Conservation (phyloP, 1,140 invertebrate species). For the Drosophila kohkoa region DNA sequence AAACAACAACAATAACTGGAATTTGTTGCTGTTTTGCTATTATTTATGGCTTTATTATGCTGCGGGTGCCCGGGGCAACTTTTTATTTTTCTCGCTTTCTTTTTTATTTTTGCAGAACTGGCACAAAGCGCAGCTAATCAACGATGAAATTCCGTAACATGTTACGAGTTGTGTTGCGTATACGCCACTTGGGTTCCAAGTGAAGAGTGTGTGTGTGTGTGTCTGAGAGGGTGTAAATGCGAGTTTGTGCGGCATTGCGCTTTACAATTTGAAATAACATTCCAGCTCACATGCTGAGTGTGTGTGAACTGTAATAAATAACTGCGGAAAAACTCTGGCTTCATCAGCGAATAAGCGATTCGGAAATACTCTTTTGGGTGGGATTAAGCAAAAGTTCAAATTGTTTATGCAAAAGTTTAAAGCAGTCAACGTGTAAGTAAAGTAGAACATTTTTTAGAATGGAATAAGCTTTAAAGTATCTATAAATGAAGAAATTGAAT, state of each 20-base stretch:
- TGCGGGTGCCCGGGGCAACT: background rate
- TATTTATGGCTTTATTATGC: conserved; percentile 30
- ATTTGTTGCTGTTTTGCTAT: conserved; percentile 24
- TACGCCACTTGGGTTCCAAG: conserved; percentile 41
- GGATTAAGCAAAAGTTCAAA: background rate
- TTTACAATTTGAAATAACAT: conserved; percentile 47
- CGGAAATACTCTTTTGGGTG: background rate
- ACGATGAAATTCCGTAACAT: conserved; percentile 66
- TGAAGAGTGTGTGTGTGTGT: background rate
- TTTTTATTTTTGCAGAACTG: conserved; percentile 31
- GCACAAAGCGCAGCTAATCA: conserved; percentile 68
- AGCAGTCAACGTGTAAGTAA: no score
- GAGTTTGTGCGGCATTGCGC: conserved; percentile 14
- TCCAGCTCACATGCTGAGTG: conserved; percentile 13
- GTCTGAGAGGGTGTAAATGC: background rate
- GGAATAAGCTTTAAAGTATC: no score
- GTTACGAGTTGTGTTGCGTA: conserved; percentile 55
- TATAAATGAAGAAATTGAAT: no score
- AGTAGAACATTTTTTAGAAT: no score
- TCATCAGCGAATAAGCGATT: background rate
- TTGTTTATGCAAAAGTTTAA: no score
- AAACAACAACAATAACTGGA: conserved; percentile 29
- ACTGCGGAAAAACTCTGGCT: conserved; percentile 23
- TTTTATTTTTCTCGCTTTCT: background rate
- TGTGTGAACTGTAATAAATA: conserved; percentile 37